Base-by-base conservation (phyloP, 2,113 vertebrate species). In the Ciconia stormi region DNA sequence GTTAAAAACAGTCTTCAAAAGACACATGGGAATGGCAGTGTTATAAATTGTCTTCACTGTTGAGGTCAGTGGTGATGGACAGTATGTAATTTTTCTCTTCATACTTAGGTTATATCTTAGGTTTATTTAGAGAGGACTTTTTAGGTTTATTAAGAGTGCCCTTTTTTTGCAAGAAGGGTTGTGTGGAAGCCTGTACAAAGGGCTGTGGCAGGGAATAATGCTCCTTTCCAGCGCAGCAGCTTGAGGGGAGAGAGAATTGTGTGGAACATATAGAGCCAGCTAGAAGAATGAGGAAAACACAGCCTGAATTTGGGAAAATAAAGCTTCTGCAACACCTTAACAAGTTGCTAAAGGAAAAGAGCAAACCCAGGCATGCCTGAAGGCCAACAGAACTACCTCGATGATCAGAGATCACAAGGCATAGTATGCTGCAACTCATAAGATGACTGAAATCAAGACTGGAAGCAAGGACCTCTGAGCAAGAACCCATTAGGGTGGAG, bases 1-100 rank as follows among this genome's bases (percentile, higher is more conserved):
- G 23, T 66, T 93, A 52, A 90, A 90, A 93, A 56, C 44, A 84
- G 29, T 27, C 38, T 66, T 88, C 25, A 50, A 50, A 85, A 82
- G 59, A 62, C 8, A 3, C 7, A 46, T 50, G 42, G 36, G 29
- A 55, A 58, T 55, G 8, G 8, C 47, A 38, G 13, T 32, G 15
- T 70, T 90, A 40, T 5, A 32, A 73, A 78, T 27, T 49, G 16
- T 27, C 55, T 56, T 77, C 38, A 38, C 4, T 42, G 17, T 20
- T 82, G 52, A 63, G 38, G 22, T 85, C 70, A 40, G 30, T 40
- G n/a, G 21, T 66, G 61, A 82, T 88, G 50, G 40, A 56, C 46
- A 85, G 13, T 42, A 63, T 46, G 19, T 55, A 32, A 29, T 55
- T 63, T 82, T 82, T 74, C n/a, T 85, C 36, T 85, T 93, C 10